These are phyloP conservation scores for Thalpophila matura DNA, from an alignment of 2,888 invertebrate genomes.

Conservation along the genomic window DNA sequence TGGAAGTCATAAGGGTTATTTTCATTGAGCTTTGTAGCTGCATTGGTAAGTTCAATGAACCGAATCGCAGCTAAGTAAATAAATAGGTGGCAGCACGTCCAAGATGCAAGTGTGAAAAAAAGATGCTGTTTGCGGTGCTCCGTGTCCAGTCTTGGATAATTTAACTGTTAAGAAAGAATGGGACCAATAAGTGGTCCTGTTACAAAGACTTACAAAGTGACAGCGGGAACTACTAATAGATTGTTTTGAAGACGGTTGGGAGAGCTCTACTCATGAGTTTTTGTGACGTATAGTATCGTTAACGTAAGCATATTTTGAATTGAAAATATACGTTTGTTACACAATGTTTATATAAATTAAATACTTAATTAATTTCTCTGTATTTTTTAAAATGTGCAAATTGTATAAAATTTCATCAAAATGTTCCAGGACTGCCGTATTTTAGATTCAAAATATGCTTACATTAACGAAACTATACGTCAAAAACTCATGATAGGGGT, in stretches of 20 bases:
- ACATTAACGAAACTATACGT: too few relatives aligned
- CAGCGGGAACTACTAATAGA: conserved; percentile 23
- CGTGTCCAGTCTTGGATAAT: conserved; percentile 68
- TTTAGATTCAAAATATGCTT: too few relatives aligned
- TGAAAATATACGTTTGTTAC: too few relatives aligned
- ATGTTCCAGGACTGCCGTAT: too few relatives aligned
- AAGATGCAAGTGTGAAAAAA: conserved; percentile 76
- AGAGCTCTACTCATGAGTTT: too few relatives aligned
- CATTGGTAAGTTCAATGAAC: conserved; percentile 79
- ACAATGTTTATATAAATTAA: too few relatives aligned
- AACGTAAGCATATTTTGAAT: too few relatives aligned
- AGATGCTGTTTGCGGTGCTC: conserved; percentile 68
- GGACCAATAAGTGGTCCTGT: conserved; percentile 34
- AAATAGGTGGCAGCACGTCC: conserved; percentile 77
- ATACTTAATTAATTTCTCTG: too few relatives aligned
- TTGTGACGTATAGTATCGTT: too few relatives aligned
- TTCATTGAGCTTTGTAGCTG: conserved; percentile 33
- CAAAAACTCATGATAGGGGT: too few relatives aligned
- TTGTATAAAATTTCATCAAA: too few relatives aligned
- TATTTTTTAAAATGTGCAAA: too few relatives aligned
- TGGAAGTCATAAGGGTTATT: conserved; percentile 39
- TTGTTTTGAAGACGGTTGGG: conserved; percentile 10
- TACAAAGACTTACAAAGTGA: conserved; percentile 29
- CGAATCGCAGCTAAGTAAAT: conserved; percentile 79
- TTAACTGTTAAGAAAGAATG: conserved; percentile 62